phyloP scores from a whole-genome alignment of 1,140 invertebrate genomes.

The Eriosoma lanigerum region DNA sequence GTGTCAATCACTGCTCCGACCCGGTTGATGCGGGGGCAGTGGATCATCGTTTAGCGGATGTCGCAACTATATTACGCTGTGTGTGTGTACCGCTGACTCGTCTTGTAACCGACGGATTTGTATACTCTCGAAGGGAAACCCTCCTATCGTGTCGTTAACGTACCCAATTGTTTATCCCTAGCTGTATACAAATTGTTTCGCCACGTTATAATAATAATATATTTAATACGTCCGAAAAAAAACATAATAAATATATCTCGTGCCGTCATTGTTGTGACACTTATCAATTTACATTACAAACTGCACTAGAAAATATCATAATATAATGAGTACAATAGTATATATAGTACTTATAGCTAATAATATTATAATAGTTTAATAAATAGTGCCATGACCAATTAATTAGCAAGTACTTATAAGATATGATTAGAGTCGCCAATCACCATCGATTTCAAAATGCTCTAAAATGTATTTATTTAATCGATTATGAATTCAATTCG shows the following conservation, averaged over 20 bases:
- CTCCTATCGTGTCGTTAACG: too few relatives aligned
- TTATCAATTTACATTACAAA: background rate
- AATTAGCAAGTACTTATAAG: too few relatives aligned
- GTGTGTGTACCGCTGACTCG: background rate
- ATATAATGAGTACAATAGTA: too few relatives aligned
- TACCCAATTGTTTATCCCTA: background rate
- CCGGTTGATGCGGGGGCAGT: background rate
- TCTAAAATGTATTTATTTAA: too few relatives aligned
- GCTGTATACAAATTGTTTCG: background rate
- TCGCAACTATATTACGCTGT: background rate
- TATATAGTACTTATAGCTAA: too few relatives aligned
- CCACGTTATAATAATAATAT: background rate
- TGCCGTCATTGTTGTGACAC: background rate
- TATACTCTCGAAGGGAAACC: background rate
- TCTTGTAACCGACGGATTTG: background rate
- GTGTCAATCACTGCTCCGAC: background rate
- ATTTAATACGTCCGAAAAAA: background rate
- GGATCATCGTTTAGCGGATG: slow-evolving; percentile 9
- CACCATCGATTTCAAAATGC: too few relatives aligned
- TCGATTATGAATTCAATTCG: too few relatives aligned
- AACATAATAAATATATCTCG: background rate
- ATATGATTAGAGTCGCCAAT: too few relatives aligned
- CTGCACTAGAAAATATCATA: background rate
- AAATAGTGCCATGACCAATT: too few relatives aligned
- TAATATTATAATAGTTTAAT: too few relatives aligned